These are phyloP conservation scores for Poeciliopsis gracilis DNA, from an alignment of 2,797 vertebrate genomes.

Conservation along the genomic window DNA sequence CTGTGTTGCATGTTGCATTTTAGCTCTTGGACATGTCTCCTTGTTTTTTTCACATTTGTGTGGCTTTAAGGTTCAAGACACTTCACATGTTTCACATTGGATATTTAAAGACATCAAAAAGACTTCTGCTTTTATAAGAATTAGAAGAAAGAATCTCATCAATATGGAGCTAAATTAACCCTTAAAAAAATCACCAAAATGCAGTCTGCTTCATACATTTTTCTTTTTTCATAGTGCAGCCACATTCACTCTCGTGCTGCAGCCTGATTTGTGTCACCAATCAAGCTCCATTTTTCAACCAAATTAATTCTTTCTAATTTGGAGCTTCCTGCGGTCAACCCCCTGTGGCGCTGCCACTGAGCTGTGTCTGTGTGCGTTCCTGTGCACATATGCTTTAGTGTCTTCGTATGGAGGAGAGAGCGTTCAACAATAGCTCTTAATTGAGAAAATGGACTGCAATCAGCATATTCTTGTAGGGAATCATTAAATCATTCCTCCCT, in stretches of 20 bases:
- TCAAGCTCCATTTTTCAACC: slow-evolving; percentile 80
- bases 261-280: slow-evolving; percentile 75
- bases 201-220: slow-evolving; percentile 13
- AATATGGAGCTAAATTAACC: slow-evolving; percentile 24
- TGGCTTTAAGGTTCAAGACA: not conserved
- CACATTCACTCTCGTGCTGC: slow-evolving; percentile 23
- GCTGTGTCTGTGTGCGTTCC: slow-evolving; percentile 39
- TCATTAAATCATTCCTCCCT: slow-evolving; percentile 77
- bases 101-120: slow-evolving; percentile 2
- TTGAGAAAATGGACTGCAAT: slow-evolving; percentile 81
- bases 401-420: slow-evolving; percentile 55
- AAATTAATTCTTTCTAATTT: slow-evolving; percentile 83
- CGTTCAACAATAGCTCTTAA: slow-evolving; percentile 80
- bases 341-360: slow-evolving; percentile 70
- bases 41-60: not conserved
- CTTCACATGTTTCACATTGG: not conserved
- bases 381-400: slow-evolving; percentile 30
- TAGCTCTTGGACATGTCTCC: not conserved
- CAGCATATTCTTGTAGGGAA: slow-evolving; percentile 78
- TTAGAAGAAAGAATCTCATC: slow-evolving; percentile 9
- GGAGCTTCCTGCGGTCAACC: slow-evolving; percentile 74
- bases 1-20: not conserved
- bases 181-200: slow-evolving; percentile 35
- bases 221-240: slow-evolving; percentile 2
- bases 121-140: not conserved